These are phyloP conservation scores for Agrochola circellaris DNA, from an alignment of 2,888 invertebrate species.

Conservation along the genomic window DNA sequence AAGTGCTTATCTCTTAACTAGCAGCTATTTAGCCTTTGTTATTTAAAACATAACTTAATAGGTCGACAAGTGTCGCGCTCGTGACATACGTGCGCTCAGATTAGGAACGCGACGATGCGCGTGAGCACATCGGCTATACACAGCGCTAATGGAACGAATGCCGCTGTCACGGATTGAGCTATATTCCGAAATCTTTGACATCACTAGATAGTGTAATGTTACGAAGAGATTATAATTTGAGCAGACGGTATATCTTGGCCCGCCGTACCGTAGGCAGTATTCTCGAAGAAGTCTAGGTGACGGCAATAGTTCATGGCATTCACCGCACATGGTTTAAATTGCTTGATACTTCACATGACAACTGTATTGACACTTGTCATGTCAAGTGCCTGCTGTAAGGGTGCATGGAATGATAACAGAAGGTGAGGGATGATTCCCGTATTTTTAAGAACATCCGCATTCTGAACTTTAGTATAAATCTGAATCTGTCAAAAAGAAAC, in stretches of 20 bases:
- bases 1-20: not conserved
- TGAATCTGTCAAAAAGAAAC: too few species aligned
- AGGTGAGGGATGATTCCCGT: too few species aligned
- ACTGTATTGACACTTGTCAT: not conserved
- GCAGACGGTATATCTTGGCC: not conserved
- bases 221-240: not conserved
- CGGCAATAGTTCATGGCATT: not conserved
- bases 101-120: constrained; percentile 57
- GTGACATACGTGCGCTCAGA: constrained; percentile 64
- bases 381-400: too few species aligned
- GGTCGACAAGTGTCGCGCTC: constrained; percentile 56
- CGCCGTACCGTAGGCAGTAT: not conserved
- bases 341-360: not conserved
- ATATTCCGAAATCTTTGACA: constrained; percentile 33
- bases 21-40: constrained; percentile 1
- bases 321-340: not conserved
- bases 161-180: constrained; percentile 56
- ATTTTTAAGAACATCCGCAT: too few species aligned
- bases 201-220: not conserved
- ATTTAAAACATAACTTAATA: constrained; percentile 25
- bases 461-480: too few species aligned
- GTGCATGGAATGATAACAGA: too few species aligned
- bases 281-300: not conserved
- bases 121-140: constrained; percentile 42
- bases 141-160: constrained; percentile 53